Base-by-base conservation (phyloP, 2,113 vertebrate genomes). In the Hemicordylus capensis region DNA sequence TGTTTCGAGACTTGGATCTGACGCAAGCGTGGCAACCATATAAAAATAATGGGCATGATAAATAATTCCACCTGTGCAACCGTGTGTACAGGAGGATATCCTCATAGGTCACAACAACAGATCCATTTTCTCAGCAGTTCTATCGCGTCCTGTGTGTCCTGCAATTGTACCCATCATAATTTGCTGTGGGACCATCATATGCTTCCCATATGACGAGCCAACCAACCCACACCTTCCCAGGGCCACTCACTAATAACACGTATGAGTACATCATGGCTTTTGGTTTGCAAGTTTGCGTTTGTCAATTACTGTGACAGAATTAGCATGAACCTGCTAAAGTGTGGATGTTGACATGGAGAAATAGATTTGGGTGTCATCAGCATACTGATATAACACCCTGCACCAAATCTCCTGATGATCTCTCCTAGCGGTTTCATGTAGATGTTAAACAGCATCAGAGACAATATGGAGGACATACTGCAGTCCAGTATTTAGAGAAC, bases 1-100 rank as follows among this genome's bases (percentile, higher is more conserved):
- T 51, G 89, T 89, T 84, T 84, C 86, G 69, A 87, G 89, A 85
- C 85, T 22, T 77, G 26, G n/a, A 89, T 93, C 85, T 88, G 87
- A 79, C 44, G 14, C 10, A 80, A 66, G 24, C 24, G 31, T 78
- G 37, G 8, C 54, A 77, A 5, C 46, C 31, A 48, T 73, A 28
- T 22, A 11, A 19, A 7, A 28, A 11, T 28, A 8, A 51, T 54
- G 6, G 39, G 39, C 26, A 6, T 78, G 76, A 78, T 26, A 2
- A 26, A 22, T 39, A 4, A 3, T 39, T 76, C 15, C 44, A 51
- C 46, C 9, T 42, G 31, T 58, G 10, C 26, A 44, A 3, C 39
- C 63, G 39, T 20, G 9, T 12, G 15, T 10, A 14, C 26, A 63
- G 59, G 17, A 46, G 8, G 14, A 46, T 6, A 34, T 64, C 34